Evolutionary conservation across 2,888 invertebrate species (phyloP).

Genomic region (Drosophila monieri): DNA sequence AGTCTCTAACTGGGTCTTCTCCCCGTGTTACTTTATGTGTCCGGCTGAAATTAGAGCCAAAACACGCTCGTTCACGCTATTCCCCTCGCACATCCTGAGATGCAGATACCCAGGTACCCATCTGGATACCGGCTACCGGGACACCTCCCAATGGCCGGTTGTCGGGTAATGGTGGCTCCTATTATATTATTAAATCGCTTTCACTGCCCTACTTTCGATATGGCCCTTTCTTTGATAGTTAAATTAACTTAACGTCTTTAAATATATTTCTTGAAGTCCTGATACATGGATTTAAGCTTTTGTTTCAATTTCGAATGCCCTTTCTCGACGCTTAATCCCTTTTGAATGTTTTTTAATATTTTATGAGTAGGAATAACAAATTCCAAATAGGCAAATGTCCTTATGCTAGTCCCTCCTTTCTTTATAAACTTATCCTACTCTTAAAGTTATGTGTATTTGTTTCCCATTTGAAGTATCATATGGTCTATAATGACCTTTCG

Average conservation of each 20-base stretch:
- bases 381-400: conserved; percentile 52
- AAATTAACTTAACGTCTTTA: background rate
- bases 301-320: background rate
- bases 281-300: too few species aligned
- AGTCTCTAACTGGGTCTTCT: conserved; percentile 62
- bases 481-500: conserved; percentile 63
- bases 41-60: conserved; percentile 59
- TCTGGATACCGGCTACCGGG: conserved; percentile 44
- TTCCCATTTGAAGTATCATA: conserved; percentile 15
- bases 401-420: conserved; percentile 51
- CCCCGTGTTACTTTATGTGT: conserved; percentile 60
- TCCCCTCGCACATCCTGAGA: conserved; percentile 8
- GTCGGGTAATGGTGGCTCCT: conserved; percentile 35
- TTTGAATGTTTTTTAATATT: conserved; percentile 54
- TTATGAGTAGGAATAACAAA: background rate
- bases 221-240: background rate
- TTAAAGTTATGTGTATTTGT: conserved; percentile 6
- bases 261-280: too few species aligned
- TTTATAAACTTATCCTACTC: conserved; percentile 26
- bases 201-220: conserved; percentile 47
- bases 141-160: conserved; percentile 23
- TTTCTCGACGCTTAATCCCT: conserved; percentile 55
- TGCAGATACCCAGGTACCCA: conserved; percentile 29
- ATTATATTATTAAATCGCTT: conserved; percentile 46
- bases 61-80: conserved; percentile 41